Evolutionary conservation across 2,888 invertebrate species (phyloP).

Genomic region (Hoplodrina ambigua): DNA sequence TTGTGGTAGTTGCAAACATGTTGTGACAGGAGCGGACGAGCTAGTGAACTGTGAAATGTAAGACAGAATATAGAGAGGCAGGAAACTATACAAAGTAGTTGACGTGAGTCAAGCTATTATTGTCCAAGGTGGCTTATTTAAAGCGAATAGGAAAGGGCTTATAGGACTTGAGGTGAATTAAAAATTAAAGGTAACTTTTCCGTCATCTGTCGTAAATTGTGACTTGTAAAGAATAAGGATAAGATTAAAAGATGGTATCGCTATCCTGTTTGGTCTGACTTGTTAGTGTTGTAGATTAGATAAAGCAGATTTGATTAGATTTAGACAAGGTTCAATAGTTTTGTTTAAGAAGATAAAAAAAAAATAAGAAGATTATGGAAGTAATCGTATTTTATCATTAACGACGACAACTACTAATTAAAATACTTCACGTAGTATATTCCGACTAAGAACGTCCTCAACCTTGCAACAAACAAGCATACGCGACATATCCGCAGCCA

Average conservation of each 20-base stretch:
- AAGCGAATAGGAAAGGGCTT: too few relatives aligned
- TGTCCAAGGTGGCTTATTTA: too few relatives aligned
- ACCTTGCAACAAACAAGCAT: neutral
- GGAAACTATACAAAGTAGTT: neutral
- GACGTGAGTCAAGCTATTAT: too few relatives aligned
- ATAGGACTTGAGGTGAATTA: too few relatives aligned
- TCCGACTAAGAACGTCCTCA: constrained; percentile 8
- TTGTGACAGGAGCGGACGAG: constrained; percentile 27
- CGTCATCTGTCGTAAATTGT: too few relatives aligned
- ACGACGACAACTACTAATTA: neutral
- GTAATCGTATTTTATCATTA: neutral
- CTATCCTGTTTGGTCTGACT: too few relatives aligned
- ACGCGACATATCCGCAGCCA: neutral
- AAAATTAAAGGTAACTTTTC: neutral
- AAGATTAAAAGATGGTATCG: too few relatives aligned
- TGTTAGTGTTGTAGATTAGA: too few relatives aligned
- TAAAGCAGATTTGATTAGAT: too few relatives aligned
- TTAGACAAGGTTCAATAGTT: too few relatives aligned
- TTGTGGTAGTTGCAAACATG: constrained; percentile 21
- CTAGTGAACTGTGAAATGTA: constrained; percentile 20
- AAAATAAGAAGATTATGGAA: neutral
- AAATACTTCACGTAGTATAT: neutral
- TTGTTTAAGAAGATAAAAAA: too few relatives aligned
- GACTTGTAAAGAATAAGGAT: too few relatives aligned
- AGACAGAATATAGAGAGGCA: neutral